Conservation (phyloP, 2,113 vertebrate species). For the Emydocephalus ijimae region DNA sequence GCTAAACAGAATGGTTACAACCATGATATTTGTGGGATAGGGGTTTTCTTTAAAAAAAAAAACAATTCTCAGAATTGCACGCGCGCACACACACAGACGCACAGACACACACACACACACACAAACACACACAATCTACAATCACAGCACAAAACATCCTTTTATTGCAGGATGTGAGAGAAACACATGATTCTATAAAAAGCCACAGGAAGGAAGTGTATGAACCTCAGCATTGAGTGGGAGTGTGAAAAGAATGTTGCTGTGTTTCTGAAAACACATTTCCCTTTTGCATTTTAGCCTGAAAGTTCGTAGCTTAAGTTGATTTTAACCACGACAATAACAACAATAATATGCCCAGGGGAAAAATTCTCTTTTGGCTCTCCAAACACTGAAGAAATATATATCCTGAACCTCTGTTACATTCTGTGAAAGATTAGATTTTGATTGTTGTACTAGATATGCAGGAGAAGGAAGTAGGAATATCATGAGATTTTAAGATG, state of each 20-base stretch:
- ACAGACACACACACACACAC: not conserved
- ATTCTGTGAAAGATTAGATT: not conserved
- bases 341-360: not conserved
- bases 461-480: not conserved
- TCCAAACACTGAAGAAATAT: constrained; percentile 10
- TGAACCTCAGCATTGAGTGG: constrained; percentile 79
- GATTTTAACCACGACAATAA: not conserved
- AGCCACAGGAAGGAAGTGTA: constrained; percentile 97
- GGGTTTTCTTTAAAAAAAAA: not conserved
- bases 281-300: constrained; percentile 48
- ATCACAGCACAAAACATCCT: constrained; percentile 83
- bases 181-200: constrained; percentile 95
- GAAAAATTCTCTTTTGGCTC: constrained; percentile 3
- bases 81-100: not conserved
- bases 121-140: constrained; percentile 9
- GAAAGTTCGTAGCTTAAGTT: not conserved
- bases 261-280: constrained; percentile 53
- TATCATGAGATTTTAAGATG: not conserved
- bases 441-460: not conserved
- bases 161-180: constrained; percentile 93
- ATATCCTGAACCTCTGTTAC: constrained; percentile 27
- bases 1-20: constrained; percentile 54
- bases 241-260: constrained; percentile 89
- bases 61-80: not conserved
- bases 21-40: not conserved